Percentiles rank a stretch among this genome's conserved stretches.
Conservation (phyloP, 2,113 vertebrate species). For the Paracanthobrama guichenoti region DNA sequence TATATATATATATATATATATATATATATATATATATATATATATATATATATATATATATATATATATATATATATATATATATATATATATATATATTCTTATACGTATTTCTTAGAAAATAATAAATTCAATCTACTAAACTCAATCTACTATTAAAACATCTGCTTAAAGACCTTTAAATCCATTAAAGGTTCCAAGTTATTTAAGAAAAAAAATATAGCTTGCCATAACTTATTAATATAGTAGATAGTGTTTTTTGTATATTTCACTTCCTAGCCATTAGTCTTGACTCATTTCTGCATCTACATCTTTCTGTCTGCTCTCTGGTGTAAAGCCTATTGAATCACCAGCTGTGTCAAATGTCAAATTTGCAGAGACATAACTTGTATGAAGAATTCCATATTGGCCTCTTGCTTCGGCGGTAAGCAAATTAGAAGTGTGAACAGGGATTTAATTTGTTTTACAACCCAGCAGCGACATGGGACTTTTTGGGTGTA, state of each 20-base stretch:
- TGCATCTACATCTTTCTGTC: neutral
- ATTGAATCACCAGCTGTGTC: constrained; percentile 38
- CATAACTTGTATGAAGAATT: constrained; percentile 19
- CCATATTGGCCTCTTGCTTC: constrained; percentile 1
- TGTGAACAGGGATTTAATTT: constrained; percentile 25
- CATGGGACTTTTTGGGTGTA: constrained; percentile 3
- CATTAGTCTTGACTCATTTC: neutral
- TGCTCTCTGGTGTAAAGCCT: constrained; percentile 10
- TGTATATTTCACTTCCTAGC: neutral
- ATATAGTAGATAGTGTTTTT: neutral
- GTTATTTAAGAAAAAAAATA: neutral
- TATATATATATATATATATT: no score
- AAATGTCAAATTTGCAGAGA: constrained; percentile 31
- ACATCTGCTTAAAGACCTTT: no score
- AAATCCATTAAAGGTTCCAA: no score
- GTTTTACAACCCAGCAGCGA: constrained; percentile 3
- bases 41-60: no score
- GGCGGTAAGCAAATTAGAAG: constrained; percentile 27
- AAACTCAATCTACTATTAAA: no score
- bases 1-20: no score
- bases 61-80: no score
- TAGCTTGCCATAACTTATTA: neutral
- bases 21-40: no score
- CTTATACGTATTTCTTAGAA: no score
- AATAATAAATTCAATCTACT: no score